A percentile compares a stretch with the other conserved stretches of the same genome.
phyloP scores from a whole-genome alignment of 2,888 invertebrate species.

The Thymelicus sylvestris region DNA sequence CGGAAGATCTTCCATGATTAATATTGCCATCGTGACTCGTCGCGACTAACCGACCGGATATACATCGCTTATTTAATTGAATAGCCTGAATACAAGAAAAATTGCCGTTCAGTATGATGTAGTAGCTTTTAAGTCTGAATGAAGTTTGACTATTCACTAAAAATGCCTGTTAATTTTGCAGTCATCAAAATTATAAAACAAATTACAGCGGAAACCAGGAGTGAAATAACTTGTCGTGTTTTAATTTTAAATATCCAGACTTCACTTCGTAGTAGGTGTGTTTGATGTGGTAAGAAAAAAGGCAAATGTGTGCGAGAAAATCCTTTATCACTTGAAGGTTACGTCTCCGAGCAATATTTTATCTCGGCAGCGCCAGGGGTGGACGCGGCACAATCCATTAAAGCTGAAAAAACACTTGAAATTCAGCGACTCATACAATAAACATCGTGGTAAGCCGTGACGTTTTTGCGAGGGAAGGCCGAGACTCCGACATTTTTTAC shows the following conservation, averaged over 20 bases:
- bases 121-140: no score
- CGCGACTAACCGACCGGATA: constrained; percentile 54
- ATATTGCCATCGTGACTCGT: constrained; percentile 73
- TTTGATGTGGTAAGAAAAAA: background rate
- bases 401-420: constrained; percentile 78
- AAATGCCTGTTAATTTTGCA: no score
- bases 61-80: constrained; percentile 56
- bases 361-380: constrained; percentile 48
- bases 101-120: background rate
- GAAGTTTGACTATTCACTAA: no score
- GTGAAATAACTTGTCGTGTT: no score
- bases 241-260: no score
- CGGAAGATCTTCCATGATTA: constrained; percentile 68
- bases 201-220: no score
- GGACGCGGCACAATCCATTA: constrained; percentile 71
- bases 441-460: constrained; percentile 65
- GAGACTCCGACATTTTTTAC: constrained; percentile 31
- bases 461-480: constrained; percentile 59
- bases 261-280: no score
- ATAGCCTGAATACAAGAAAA: constrained; percentile 25
- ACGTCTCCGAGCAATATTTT: constrained; percentile 53
- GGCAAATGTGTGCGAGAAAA: constrained; percentile 1
- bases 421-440: constrained; percentile 83
- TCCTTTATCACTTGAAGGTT: constrained; percentile 36
- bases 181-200: no score